A percentile compares a stretch with the other conserved stretches of the same genome.
These are phyloP conservation scores for Trypoxylon attenuatum DNA, from an alignment of 2,888 invertebrate species.

Conservation along the genomic window DNA sequence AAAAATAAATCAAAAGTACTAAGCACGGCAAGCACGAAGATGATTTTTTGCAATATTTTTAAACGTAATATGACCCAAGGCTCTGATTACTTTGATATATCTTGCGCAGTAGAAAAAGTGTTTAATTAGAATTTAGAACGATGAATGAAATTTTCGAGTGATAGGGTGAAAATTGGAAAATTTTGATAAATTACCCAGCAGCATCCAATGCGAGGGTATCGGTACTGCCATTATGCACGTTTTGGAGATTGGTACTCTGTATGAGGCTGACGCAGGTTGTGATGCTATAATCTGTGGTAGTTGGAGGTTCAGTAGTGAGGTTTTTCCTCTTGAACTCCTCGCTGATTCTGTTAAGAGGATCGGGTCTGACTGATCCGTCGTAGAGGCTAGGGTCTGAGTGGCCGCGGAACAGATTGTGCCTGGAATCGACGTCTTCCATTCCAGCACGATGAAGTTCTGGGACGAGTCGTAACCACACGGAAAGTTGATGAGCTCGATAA, in stretches of 20 bases:
- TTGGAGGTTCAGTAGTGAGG: slow-evolving; percentile 80
- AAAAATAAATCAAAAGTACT: too few relatives aligned
- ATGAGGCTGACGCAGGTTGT: slow-evolving; percentile 83
- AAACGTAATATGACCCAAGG: too few relatives aligned
- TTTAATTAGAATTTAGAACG: too few relatives aligned
- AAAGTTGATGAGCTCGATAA: slow-evolving; percentile 94
- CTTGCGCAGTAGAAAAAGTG: too few relatives aligned
- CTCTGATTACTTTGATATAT: too few relatives aligned
- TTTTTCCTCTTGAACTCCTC: slow-evolving; percentile 79
- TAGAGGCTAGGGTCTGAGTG: slow-evolving; percentile 92
- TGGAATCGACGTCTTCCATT: slow-evolving; percentile 90
- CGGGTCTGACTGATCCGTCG: slow-evolving; percentile 91
- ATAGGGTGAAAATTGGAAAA: too few relatives aligned
- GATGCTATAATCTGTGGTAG: slow-evolving; percentile 82
- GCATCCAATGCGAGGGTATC: slow-evolving; percentile 88
- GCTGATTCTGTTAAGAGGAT: slow-evolving; percentile 83
- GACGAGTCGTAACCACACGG: slow-evolving; percentile 95
- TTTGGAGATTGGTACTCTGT: slow-evolving; percentile 77
- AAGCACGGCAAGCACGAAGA: too few relatives aligned
- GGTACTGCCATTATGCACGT: slow-evolving; percentile 80
- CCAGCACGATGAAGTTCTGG: slow-evolving; percentile 92
- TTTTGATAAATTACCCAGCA: slow-evolving; percentile 80
- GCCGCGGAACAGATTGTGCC: slow-evolving; percentile 92
- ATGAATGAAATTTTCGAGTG: too few relatives aligned
- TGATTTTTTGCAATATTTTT: too few relatives aligned